Evolutionary conservation across 1,140 invertebrate genomes (phyloP).

Genomic region (Mactra quadrangularis): DNA sequence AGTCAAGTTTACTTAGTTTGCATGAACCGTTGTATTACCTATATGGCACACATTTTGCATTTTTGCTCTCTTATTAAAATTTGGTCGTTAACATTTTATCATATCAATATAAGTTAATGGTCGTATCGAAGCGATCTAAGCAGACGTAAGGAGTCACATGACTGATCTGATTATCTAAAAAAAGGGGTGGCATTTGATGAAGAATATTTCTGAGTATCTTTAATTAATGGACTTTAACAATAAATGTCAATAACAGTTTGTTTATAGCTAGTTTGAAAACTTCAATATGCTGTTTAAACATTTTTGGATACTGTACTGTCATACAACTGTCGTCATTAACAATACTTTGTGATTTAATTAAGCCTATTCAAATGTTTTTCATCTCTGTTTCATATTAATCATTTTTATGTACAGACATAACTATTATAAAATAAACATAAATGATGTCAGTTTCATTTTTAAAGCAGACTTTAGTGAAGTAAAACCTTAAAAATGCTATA

Average conservation of each 20-base stretch:
- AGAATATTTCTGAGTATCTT: background rate
- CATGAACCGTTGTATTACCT: no score
- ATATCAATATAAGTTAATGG: background rate
- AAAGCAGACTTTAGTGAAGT: no score
- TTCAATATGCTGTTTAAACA: background rate
- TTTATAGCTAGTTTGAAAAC: background rate
- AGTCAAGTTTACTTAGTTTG: no score
- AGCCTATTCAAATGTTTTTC: no score
- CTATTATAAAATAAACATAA: no score
- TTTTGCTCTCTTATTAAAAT: constrained; percentile 2
- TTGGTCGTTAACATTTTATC: constrained; percentile 44
- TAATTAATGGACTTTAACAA: background rate
- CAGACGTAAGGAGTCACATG: background rate
- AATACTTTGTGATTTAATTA: no score
- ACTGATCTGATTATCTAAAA: background rate
- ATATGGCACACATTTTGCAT: constrained; percentile 25
- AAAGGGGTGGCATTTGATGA: background rate
- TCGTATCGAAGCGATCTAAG: background rate
- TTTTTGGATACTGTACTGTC: background rate
- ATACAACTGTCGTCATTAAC: background rate
- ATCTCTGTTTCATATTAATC: no score
- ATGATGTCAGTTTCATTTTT: no score
- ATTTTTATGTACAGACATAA: no score
- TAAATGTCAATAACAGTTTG: background rate
- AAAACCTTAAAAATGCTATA: no score